These are phyloP conservation scores for Gastracanthus pulcherrimus DNA, from an alignment of 2,888 invertebrate species.

Conservation along the genomic window DNA sequence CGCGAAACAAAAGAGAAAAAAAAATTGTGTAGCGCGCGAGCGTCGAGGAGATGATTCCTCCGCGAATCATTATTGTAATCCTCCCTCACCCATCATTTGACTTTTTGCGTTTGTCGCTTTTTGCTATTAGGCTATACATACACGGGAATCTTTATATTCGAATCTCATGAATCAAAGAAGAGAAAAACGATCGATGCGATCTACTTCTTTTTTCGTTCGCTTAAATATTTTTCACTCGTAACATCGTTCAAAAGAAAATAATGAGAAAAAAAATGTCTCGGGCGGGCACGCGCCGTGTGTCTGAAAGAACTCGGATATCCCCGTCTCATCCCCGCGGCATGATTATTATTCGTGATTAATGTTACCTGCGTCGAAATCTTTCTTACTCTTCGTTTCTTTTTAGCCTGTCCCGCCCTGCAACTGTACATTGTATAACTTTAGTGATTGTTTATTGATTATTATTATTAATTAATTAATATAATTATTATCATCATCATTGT, in stretches of 20 bases:
- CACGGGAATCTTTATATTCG: constrained; percentile 9
- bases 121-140: constrained; percentile 2
- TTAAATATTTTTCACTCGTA: constrained; percentile 4
- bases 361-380: constrained; percentile 34
- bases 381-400: constrained; percentile 27
- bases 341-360: constrained; percentile 43
- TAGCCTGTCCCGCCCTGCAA: constrained; percentile 5
- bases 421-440: constrained; percentile 50
- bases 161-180: constrained; percentile 35
- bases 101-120: constrained; percentile 5
- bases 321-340: background rate
- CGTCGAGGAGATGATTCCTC: constrained; percentile 39
- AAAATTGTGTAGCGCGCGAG: constrained; percentile 45
- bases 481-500: constrained; percentile 43
- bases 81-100: constrained; percentile 3
- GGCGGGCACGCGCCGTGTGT: background rate
- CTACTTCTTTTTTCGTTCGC: constrained; percentile 26
- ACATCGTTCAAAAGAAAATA: constrained; percentile 18
- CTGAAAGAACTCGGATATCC: background rate
- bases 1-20: constrained; percentile 2
- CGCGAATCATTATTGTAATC: constrained; percentile 17
- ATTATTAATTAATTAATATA: constrained; percentile 25
- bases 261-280: background rate
- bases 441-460: constrained; percentile 50
- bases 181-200: constrained; percentile 27